These are phyloP conservation scores for Hydrotaea cyrtoneurina DNA, from an alignment of 2,888 invertebrate species.

Conservation along the genomic window DNA sequence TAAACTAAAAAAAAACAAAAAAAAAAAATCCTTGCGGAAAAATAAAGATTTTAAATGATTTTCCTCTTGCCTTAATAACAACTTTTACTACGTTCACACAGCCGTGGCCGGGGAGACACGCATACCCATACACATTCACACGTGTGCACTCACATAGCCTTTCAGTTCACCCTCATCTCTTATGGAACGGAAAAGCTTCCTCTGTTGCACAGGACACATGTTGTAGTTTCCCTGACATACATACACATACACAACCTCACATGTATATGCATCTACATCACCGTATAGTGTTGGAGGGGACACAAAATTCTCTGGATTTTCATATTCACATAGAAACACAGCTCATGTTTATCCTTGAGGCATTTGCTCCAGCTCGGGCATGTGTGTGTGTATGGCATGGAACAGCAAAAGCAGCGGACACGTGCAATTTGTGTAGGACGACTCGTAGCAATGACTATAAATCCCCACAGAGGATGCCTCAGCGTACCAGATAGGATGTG, in stretches of 20 bases:
- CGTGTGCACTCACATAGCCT: neutral
- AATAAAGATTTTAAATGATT: constrained; percentile 50
- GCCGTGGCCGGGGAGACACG: neutral
- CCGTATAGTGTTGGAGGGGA: constrained; percentile 8
- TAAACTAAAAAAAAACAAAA: constrained; percentile 46
- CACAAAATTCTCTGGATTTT: constrained; percentile 70
- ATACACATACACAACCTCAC: neutral
- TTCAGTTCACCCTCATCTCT: constrained; percentile 27
- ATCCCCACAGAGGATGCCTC: constrained; percentile 72
- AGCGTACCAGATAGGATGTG: neutral
- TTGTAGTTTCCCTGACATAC: constrained; percentile 9
- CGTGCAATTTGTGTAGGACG: constrained; percentile 73
- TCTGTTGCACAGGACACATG: constrained; percentile 31
- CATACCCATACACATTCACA: constrained; percentile 10
- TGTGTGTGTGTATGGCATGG: constrained; percentile 66
- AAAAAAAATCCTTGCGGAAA: constrained; percentile 61
- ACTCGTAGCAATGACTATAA: constrained; percentile 74
- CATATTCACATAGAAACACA: constrained; percentile 75
- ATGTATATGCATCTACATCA: neutral
- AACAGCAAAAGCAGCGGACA: constrained; percentile 75
- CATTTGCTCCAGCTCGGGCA: constrained; percentile 72
- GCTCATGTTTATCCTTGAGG: constrained; percentile 76
- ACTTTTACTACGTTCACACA: neutral
- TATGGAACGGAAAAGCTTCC: neutral
- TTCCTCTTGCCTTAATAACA: constrained; percentile 26